These are phyloP conservation scores for Podargus strigoides DNA, from an alignment of 2,797 vertebrate species.

Conservation along the genomic window DNA sequence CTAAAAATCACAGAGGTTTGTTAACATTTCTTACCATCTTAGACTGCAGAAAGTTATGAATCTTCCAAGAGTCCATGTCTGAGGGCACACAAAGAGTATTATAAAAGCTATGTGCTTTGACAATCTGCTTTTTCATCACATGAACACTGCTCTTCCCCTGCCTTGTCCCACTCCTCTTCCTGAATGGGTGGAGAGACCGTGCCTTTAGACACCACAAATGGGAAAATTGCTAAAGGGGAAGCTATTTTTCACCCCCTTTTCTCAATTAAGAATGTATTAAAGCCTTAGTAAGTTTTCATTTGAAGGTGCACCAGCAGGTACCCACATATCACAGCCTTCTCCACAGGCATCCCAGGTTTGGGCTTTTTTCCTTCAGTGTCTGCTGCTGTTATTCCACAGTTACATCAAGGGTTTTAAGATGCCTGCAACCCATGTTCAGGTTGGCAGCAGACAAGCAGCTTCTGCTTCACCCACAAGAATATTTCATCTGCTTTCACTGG, in stretches of 20 bases:
- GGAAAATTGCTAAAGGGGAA: no score
- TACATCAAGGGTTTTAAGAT: neutral
- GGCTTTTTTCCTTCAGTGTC: neutral
- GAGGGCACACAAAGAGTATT: neutral
- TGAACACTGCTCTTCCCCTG: neutral
- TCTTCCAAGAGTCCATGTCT: neutral
- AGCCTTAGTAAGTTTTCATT: neutral
- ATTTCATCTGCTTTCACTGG: neutral
- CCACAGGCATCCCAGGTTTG: neutral
- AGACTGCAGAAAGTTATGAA: neutral
- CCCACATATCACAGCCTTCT: neutral
- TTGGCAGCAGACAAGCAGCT: neutral
- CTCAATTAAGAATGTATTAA: neutral
- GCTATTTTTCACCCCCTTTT: accelerated
- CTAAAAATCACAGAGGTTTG: neutral
- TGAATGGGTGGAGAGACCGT: no score
- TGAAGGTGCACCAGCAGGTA: neutral
- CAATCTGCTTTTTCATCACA: neutral
- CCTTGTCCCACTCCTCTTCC: neutral
- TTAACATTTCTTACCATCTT: neutral
- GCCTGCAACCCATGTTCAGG: neutral
- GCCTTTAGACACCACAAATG: no score
- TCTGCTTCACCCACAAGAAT: neutral
- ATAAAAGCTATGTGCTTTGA: neutral
- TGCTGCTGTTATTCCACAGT: neutral